Evolutionary conservation across 2,888 invertebrate species (phyloP).

Genomic region (Hedychridium roseum): DNA sequence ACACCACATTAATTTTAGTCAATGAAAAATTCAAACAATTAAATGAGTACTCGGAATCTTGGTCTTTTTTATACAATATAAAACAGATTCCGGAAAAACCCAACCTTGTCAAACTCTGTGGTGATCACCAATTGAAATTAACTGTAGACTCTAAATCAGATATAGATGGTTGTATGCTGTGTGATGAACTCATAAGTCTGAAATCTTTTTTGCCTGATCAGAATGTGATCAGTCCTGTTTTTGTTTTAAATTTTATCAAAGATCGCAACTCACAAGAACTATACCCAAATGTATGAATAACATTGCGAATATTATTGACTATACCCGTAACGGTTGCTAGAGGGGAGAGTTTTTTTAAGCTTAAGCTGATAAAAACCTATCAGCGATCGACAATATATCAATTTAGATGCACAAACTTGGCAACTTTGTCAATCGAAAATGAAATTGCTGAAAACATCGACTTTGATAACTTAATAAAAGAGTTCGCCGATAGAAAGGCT

Average conservation of each 20-base stretch:
- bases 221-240: too few relatives aligned
- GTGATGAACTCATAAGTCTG: slow-evolving; percentile 5
- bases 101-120: too few relatives aligned
- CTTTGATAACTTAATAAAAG: slow-evolving; percentile 33
- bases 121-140: slow-evolving; percentile 21
- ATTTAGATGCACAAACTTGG: slow-evolving; percentile 13
- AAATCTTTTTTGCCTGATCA: too few relatives aligned
- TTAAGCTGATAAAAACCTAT: slow-evolving; percentile 27
- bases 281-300: slow-evolving; percentile 15
- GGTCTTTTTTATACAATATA: slow-evolving; percentile 28
- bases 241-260: too few relatives aligned
- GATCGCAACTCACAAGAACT: too few relatives aligned
- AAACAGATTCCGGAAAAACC: slow-evolving; percentile 16
- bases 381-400: slow-evolving; percentile 18
- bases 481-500: slow-evolving; percentile 37
- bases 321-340: too few relatives aligned
- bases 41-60: too few relatives aligned
- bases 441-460: slow-evolving; percentile 37
- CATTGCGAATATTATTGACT: slow-evolving; percentile 18
- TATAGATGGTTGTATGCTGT: slow-evolving; percentile 18
- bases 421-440: slow-evolving; percentile 41
- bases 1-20: too few relatives aligned
- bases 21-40: too few relatives aligned
- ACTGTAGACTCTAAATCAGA: slow-evolving; percentile 24
- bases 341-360: too few relatives aligned